Base-by-base conservation (phyloP, 2,888 invertebrate species). In the Drosophila mettleri region DNA sequence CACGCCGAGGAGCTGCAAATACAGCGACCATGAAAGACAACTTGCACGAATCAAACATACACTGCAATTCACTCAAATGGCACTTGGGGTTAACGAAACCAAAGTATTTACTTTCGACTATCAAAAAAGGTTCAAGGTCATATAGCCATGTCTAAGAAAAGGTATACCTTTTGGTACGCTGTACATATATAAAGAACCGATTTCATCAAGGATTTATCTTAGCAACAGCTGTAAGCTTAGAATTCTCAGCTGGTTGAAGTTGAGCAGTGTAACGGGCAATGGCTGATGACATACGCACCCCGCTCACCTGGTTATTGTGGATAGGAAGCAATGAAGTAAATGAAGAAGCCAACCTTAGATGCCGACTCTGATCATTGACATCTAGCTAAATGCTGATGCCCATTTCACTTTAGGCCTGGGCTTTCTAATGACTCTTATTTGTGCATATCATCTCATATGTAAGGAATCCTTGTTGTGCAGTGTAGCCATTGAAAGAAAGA, bases 1-100 rank as follows among this genome's bases (percentile, higher is more conserved):
- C 36, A 14, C 48, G 9, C 22, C 20, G 33, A 41, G 55, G 61
- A 53, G 64, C 55, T 68, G 54, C n/a, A 64, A 71, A 68, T 74
- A 63, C 18, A 46, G 24, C 59, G 20, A 39, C 10, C 48, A 46
- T 33, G 33, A 60, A 48, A 48, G 22, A 29, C 48, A 53, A 48
- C 38, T 18, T 24, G n/a, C 27, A 27, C 70, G 55, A 70, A 39
- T 33, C 41, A 27, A n/a, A n/a, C 16, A 70, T 55, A 66, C 70
- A 45, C 53, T 66, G 16, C 9, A n/a, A 29, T 22, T 22, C 20
- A 20, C 8, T 5, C 16, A 18, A 24, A 5, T n/a, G 43, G 1
- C 1, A 24, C 2, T 24, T 24, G 12, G 39, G 12, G 18, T 20
- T 12, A 12, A 20, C 20, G 2, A 2, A n/a, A n/a, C n/a, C n/a